Conservation (phyloP, 2,797 vertebrate genomes). For the Megalops cyprinoides region DNA sequence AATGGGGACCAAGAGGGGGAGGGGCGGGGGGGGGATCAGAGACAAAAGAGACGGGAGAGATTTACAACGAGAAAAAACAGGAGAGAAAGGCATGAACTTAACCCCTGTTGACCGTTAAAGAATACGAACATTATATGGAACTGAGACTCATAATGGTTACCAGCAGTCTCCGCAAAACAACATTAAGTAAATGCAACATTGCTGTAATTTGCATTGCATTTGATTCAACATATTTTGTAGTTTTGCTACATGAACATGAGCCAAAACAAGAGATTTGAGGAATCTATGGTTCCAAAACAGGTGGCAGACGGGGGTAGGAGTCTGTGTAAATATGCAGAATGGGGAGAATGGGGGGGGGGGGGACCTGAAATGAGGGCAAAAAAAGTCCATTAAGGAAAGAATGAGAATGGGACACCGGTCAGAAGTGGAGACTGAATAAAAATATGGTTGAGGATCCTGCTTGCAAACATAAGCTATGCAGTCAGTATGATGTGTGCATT, state of each 20-base stretch:
- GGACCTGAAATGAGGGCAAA: not conserved
- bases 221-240: conserved; percentile 6
- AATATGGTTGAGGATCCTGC: not conserved
- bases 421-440: conserved; percentile 1
- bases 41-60: conserved; percentile 41
- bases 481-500: not conserved
- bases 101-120: conserved; percentile 23
- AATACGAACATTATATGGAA: not conserved
- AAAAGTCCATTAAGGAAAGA: not conserved
- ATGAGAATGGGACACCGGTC: not conserved
- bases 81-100: conserved; percentile 40
- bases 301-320: not conserved
- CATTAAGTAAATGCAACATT: conserved; percentile 5
- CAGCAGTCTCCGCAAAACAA: not conserved
- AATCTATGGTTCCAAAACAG: not conserved
- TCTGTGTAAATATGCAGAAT: not conserved
- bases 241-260: not conserved
- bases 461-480: not conserved
- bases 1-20: not conserved
- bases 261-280: not conserved
- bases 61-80: conserved; percentile 44
- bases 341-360: not conserved
- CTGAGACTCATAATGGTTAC: not conserved
- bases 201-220: not conserved
- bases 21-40: conserved; percentile 13